Conservation (phyloP, 2,113 vertebrate species). For the Puffinus mauretanicus region DNA sequence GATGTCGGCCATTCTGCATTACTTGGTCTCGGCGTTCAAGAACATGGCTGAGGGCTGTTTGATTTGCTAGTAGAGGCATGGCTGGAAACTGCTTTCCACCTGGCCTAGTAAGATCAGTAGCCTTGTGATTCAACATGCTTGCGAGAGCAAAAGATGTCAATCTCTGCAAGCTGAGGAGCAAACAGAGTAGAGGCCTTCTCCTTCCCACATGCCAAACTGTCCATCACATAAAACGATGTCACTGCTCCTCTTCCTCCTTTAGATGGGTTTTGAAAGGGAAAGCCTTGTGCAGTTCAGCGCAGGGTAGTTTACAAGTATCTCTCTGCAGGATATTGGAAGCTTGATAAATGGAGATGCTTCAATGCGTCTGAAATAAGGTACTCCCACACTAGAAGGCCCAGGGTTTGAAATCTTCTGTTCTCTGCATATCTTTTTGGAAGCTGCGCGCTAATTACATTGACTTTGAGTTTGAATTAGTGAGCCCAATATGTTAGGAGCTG, state of each 20-base stretch:
- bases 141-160: neutral
- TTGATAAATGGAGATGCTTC: neutral
- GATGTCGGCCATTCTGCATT: neutral
- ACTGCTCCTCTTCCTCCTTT: neutral
- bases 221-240: neutral
- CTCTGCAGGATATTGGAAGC: neutral
- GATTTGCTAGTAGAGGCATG: neutral
- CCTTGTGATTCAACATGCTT: neutral
- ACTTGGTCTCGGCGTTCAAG: accelerated
- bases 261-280: neutral
- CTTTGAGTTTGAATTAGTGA: neutral
- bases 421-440: neutral
- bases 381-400: neutral
- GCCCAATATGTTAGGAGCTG: neutral
- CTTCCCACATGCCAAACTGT: neutral
- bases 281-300: neutral
- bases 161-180: neutral
- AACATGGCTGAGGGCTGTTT: neutral
- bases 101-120: neutral
- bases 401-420: neutral
- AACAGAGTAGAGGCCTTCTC: neutral
- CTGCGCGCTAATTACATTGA: neutral
- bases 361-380: neutral
- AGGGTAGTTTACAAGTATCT: neutral
- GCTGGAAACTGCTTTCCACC: neutral